These are phyloP conservation scores for Leptopterna dolabrata DNA, from an alignment of 2,888 invertebrate species.

Conservation along the genomic window DNA sequence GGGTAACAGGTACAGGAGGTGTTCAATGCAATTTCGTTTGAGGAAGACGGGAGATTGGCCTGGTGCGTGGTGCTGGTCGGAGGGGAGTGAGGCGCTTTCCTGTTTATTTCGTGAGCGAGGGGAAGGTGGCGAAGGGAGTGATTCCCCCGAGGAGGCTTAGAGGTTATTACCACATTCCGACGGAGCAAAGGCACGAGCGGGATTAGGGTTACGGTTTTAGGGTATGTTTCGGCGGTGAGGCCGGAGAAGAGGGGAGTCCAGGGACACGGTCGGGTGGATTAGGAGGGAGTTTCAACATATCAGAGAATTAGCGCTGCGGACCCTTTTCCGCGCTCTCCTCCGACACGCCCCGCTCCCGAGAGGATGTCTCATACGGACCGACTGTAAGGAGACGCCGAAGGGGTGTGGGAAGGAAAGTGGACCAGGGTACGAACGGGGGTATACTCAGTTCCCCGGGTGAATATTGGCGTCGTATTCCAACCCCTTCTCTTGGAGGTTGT, in stretches of 20 bases:
- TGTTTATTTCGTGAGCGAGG: not conserved
- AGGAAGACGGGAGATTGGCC: not conserved
- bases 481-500: not conserved
- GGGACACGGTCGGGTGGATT: conserved; percentile 22
- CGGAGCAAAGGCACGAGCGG: not conserved
- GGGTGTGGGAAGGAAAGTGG: not conserved
- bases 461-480: not conserved
- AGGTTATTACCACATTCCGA: conserved; percentile 11
- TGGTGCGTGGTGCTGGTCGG: not conserved
- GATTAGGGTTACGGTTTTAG: conserved; percentile 9
- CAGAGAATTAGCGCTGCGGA: conserved; percentile 13
- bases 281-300: conserved; percentile 33
- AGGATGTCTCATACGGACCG: not conserved
- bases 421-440: not conserved
- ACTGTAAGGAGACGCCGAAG: not conserved
- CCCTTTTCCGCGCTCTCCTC: not conserved
- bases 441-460: not conserved
- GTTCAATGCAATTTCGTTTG: not conserved
- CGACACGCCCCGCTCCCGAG: not conserved
- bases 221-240: not conserved
- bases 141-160: not conserved
- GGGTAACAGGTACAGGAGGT: too few species aligned
- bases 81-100: not conserved
- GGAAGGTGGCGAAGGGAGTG: conserved; percentile 1
- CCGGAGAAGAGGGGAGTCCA: not conserved